These are phyloP conservation scores for Mercenaria mercenaria DNA, from an alignment of 1,140 invertebrate genomes.

Conservation along the genomic window DNA sequence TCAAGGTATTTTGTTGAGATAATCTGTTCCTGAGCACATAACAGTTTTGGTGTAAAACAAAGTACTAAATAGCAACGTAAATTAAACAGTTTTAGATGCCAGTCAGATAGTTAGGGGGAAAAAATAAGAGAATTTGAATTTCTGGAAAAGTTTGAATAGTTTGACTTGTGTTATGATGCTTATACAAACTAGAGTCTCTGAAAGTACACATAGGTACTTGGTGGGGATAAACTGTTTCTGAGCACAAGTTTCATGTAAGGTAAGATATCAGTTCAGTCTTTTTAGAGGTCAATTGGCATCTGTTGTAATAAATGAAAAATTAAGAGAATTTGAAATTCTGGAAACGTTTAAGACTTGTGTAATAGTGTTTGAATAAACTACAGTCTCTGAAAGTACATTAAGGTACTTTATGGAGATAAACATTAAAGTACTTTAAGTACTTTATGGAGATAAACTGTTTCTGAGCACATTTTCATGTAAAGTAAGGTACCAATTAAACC, in stretches of 20 bases:
- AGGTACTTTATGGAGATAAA: neutral
- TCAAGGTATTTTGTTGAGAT: neutral
- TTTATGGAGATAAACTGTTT: neutral
- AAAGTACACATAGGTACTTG: neutral
- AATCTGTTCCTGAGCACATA: neutral
- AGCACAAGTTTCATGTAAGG: no score
- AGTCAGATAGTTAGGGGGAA: no score
- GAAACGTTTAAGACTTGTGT: no score
- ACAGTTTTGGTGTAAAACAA: no score
- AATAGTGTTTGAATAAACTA: slow-evolving; percentile 14
- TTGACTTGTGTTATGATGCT: slow-evolving; percentile 38
- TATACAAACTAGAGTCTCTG: slow-evolving; percentile 41
- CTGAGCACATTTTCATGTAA: neutral
- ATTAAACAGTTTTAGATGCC: no score
- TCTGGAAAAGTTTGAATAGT: neutral
- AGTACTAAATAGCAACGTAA: no score
- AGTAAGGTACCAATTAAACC: no score
- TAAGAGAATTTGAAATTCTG: no score
- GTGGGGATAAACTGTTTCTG: slow-evolving; percentile 12
- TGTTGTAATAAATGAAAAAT: no score
- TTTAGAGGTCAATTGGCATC: no score
- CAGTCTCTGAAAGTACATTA: slow-evolving; percentile 30
- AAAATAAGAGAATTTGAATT: no score
- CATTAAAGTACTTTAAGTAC: neutral
- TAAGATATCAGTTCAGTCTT: no score